A percentile compares a stretch with the other conserved stretches of the same genome.
phyloP scores from a whole-genome alignment of 2,113 vertebrate species.

The Chroicocephalus ridibundus region DNA sequence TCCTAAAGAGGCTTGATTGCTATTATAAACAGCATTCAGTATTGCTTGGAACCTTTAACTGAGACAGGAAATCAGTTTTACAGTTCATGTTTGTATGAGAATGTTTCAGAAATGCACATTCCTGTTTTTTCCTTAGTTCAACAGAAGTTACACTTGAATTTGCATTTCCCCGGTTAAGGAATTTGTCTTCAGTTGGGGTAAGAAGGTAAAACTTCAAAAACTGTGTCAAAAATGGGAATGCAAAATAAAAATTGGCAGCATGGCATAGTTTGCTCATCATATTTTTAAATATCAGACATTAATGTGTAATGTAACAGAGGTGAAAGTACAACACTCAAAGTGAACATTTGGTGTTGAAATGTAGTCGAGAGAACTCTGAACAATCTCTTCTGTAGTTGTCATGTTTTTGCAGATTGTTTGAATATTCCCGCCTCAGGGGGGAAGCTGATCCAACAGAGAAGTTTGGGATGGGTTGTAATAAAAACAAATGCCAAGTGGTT shows the following conservation, averaged over 20 bases:
- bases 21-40: neutral
- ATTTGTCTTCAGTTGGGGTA: neutral
- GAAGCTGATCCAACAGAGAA: neutral
- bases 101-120: neutral
- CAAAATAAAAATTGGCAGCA: conserved; percentile 27
- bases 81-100: neutral
- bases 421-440: neutral
- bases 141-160: neutral
- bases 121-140: neutral
- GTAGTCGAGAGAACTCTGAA: neutral
- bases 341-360: conserved; percentile 50
- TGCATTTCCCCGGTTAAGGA: neutral
- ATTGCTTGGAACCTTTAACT: neutral
- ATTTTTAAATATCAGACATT: conserved; percentile 29
- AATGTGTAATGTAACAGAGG: conserved; percentile 13
- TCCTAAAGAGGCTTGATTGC: neutral
- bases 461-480: neutral
- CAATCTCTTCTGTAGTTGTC: conserved; percentile 10
- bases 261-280: neutral
- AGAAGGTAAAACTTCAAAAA: neutral
- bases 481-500: neutral
- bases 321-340: conserved; percentile 28
- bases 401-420: neutral
- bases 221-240: neutral
- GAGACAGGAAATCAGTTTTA: neutral